These are phyloP conservation scores for Sebastolobus altivelis DNA, from an alignment of 2,797 vertebrate genomes.

Conservation along the genomic window DNA sequence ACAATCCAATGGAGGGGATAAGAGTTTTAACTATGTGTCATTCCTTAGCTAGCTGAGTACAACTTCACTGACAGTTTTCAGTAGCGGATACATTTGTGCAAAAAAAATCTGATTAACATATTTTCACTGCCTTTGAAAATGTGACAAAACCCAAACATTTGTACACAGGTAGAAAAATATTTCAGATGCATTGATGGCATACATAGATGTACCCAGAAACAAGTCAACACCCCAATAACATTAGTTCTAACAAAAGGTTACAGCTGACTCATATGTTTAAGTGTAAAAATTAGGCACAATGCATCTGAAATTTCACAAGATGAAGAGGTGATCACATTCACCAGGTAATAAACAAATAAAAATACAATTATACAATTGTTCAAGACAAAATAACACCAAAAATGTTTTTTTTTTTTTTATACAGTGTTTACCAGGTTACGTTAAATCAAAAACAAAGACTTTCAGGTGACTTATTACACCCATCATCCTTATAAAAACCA, in stretches of 20 bases:
- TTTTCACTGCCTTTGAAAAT: slow-evolving; percentile 61
- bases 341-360: slow-evolving; percentile 71
- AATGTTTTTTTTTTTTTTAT: slow-evolving; percentile 81
- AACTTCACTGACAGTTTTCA: slow-evolving; percentile 73
- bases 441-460: slow-evolving; percentile 57
- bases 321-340: slow-evolving; percentile 86
- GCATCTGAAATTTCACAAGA: slow-evolving; percentile 91
- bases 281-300: slow-evolving; percentile 79
- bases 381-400: slow-evolving; percentile 72
- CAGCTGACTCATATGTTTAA: slow-evolving; percentile 30
- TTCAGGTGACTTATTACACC: slow-evolving; percentile 80
- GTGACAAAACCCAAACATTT: slow-evolving; percentile 67
- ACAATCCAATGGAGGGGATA: slow-evolving; percentile 65
- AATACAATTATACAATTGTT: slow-evolving; percentile 82
- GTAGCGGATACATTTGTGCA: slow-evolving; percentile 65
- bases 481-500: slow-evolving; percentile 75
- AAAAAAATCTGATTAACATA: slow-evolving; percentile 48
- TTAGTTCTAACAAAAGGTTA: slow-evolving; percentile 36
- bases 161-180: slow-evolving; percentile 70
- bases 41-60: slow-evolving; percentile 65
- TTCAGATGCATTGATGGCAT: slow-evolving; percentile 78
- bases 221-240: slow-evolving; percentile 28
- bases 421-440: slow-evolving; percentile 68
- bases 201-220: slow-evolving; percentile 32
- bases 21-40: slow-evolving; percentile 53